These are phyloP conservation scores for Armadillidium nasatum DNA, from an alignment of 1,140 invertebrate genomes.

Conservation along the genomic window DNA sequence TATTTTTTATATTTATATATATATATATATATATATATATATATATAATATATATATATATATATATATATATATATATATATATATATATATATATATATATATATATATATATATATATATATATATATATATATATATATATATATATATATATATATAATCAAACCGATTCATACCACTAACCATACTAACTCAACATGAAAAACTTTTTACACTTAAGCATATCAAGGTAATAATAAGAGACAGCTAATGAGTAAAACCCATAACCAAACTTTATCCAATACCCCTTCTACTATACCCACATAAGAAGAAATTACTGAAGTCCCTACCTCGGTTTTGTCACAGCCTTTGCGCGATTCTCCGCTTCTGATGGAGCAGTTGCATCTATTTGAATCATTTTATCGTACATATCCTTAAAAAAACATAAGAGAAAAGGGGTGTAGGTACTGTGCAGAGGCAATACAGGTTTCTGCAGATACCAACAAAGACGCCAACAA, in stretches of 20 bases:
- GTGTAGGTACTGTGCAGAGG: neutral
- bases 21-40: neutral
- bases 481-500: neutral
- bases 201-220: too few species aligned
- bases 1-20: too few species aligned
- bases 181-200: too few species aligned
- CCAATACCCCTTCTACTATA: neutral
- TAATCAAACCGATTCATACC: too few species aligned
- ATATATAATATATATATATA: too few species aligned
- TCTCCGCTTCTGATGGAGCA: constrained; percentile 86
- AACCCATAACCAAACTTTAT: neutral
- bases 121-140: neutral
- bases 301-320: neutral
- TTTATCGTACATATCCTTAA: constrained; percentile 97
- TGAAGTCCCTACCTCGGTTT: constrained; percentile 64
- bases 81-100: neutral
- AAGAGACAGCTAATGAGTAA: constrained; percentile 1
- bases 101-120: too few species aligned
- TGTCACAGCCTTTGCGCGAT: constrained; percentile 79
- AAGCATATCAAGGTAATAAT: neutral
- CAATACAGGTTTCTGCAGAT: neutral
- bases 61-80: constrained; percentile 29
- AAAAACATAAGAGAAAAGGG: constrained; percentile 33
- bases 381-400: constrained; percentile 91
- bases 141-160: too few species aligned